Conservation (phyloP, 2,113 vertebrate species). For the Etheostoma spectabile region DNA sequence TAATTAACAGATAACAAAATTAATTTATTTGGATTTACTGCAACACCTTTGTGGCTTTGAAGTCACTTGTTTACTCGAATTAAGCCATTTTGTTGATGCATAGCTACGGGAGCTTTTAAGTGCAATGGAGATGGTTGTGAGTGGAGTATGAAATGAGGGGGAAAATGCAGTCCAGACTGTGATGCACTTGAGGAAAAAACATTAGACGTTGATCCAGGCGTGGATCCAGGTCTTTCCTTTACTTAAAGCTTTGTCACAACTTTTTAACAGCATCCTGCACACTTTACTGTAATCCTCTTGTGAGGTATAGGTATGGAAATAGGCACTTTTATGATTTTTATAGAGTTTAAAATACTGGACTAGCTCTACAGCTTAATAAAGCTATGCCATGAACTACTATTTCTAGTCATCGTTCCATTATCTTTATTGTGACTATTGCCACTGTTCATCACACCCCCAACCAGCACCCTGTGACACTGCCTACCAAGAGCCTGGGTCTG, state of each 20-base stretch:
- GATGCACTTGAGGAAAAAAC: neutral
- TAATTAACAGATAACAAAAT: conserved; percentile 72
- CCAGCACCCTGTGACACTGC: no score
- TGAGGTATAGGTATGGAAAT: neutral
- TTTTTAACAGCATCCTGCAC: conserved; percentile 34
- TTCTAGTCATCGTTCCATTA: no score
- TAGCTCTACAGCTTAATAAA: neutral
- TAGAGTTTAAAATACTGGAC: neutral
- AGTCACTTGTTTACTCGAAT: conserved; percentile 64
- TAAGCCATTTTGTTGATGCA: conserved; percentile 49
- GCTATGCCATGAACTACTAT: no score
- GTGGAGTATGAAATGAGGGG: conserved; percentile 8
- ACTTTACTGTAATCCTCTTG: conserved; percentile 27
- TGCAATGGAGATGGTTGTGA: conserved; percentile 4
- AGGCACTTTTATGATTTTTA: conserved; percentile 10
- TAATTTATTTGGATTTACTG: conserved; percentile 60
- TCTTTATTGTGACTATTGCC: no score
- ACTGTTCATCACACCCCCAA: no score
- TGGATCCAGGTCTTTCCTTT: conserved; percentile 21
- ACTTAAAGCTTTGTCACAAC: conserved; percentile 27
- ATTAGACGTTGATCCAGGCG: neutral
- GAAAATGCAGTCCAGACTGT: neutral
- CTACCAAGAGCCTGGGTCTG: no score
- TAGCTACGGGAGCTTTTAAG: conserved; percentile 29
- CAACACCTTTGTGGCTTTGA: conserved; percentile 54